Conservation (phyloP, 92 coral and sea anemone species). For the Phenganax stokvisi region DNA sequence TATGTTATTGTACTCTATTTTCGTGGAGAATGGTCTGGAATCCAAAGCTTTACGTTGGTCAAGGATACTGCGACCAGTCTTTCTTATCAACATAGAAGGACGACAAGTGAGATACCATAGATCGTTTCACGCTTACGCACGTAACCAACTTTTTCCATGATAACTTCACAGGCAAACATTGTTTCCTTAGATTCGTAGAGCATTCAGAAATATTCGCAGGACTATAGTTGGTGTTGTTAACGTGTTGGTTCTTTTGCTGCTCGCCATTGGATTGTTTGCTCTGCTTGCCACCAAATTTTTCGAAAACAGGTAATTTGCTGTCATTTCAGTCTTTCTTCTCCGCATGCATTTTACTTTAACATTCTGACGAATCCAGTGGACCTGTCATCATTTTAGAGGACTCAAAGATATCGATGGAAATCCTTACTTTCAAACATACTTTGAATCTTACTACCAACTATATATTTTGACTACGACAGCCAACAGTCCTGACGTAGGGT, state of each 20-base stretch:
- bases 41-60: constrained; percentile 81
- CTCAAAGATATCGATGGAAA: constrained; percentile 78
- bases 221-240: constrained; percentile 88
- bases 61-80: constrained; percentile 71
- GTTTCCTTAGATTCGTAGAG: constrained; percentile 66
- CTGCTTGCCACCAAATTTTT: constrained; percentile 82
- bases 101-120: constrained; percentile 60
- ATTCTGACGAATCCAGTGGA: background rate
- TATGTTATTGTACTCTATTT: constrained; percentile 82
- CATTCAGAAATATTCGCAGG: constrained; percentile 86
- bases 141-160: background rate
- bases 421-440: constrained; percentile 65
- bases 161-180: background rate
- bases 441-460: constrained; percentile 66
- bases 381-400: constrained; percentile 42
- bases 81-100: constrained; percentile 81
- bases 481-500: constrained; percentile 96
- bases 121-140: background rate
- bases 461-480: constrained; percentile 93
- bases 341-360: background rate
- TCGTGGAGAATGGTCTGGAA: constrained; percentile 62
- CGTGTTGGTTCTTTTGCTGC: constrained; percentile 68
- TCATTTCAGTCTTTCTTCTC: background rate
- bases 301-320: constrained; percentile 62
- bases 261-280: constrained; percentile 78